Base-by-base conservation (phyloP, 2,797 vertebrate genomes). In the Galaxias olidus region DNA sequence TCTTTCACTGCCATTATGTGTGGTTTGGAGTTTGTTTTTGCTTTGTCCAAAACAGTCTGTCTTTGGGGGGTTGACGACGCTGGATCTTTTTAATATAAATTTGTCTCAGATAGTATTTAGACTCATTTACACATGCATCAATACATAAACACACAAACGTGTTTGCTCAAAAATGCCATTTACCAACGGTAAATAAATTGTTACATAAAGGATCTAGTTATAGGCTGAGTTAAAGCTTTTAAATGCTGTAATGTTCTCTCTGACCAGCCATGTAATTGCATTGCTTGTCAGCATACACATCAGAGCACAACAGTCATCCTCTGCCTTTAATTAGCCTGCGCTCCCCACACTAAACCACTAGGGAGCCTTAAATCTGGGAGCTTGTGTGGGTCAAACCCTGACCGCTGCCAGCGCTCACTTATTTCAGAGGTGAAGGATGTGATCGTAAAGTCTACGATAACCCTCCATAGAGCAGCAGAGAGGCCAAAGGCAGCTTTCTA, bases 201-300 rank as follows among this genome's bases (percentile, higher is more conserved):
- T 41, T 7, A 66, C 68, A 76, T 77, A 77, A 78, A 68, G 72
- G 68, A 74, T 78, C 73, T 72, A 76, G 86, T 87, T 81, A 76
- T 78, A 81, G n/a, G 80, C 69, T 40, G 66, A 77, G 76, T 85
- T 60, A 85, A 79, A 84, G 81, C 82, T 71, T 74, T 82, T 82
- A 82, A 83, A 83, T 85, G 82, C 86, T 78, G 77, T 79, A 82
- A 85, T 87, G 85, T 81, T 80, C 86, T 78, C 74, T 85, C 77
- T 83, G 79, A 79, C 80, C 80, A 79, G 78, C 81, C 80, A 54
- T 84, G 83, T 88, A 89, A 87, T 91, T 90, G 87, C 86, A 69
- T 68, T 30, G 69, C 80, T 75, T 90, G 86, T 90, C 88, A 88
- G 71, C 87, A 81, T 84, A 80, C 82, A 82, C 84, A 84, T 88